Evolutionary conservation across 1,140 invertebrate species (phyloP).

Genomic region (Aphelinus atriplicis): DNA sequence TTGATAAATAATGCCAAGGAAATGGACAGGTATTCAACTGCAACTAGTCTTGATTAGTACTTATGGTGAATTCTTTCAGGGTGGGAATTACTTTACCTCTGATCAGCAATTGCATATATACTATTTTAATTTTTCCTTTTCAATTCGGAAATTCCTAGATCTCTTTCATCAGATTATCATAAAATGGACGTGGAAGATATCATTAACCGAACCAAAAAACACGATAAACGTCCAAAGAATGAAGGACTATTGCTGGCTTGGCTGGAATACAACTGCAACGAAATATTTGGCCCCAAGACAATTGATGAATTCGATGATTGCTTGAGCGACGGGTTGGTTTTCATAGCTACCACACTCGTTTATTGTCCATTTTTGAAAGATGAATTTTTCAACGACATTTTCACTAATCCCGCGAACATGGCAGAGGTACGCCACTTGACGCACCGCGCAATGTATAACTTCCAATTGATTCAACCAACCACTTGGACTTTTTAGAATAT

Average conservation of each 20-base stretch:
- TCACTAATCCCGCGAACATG: slow-evolving; percentile 44
- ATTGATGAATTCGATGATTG: slow-evolving; percentile 50
- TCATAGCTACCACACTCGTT: slow-evolving; percentile 54
- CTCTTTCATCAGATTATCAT: no score
- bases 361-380: slow-evolving; percentile 60
- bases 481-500: slow-evolving; percentile 40
- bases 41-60: no score
- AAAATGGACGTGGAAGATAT: background rate
- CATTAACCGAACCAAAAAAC: background rate
- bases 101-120: no score
- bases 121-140: no score
- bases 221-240: background rate
- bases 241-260: slow-evolving; percentile 46
- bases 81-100: no score
- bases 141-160: no score
- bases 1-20: background rate
- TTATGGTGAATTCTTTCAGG: no score
- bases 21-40: slow-evolving; percentile 4
- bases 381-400: slow-evolving; percentile 53
- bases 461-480: no score
- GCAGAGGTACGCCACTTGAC: slow-evolving; percentile 47
- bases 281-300: background rate
- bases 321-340: slow-evolving; percentile 55
- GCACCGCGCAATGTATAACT: no score
- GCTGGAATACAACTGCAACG: slow-evolving; percentile 47